Evolutionary conservation across 2,888 invertebrate species (phyloP).

Genomic region (Flexamia atlantica): DNA sequence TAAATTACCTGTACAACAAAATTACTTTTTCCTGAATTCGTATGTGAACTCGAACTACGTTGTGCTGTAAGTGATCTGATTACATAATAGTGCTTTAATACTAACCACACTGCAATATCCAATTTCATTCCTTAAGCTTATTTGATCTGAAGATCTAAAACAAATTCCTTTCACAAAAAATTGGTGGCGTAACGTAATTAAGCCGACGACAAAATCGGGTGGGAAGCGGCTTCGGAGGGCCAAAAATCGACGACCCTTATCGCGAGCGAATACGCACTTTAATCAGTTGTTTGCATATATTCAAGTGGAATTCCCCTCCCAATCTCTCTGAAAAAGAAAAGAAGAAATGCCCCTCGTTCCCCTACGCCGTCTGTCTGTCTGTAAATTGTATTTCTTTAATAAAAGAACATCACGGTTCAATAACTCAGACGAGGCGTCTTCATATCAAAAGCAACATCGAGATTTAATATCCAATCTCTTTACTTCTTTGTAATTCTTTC

Average conservation of each 20-base stretch:
- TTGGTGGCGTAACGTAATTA: too few relatives aligned
- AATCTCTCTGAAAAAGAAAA: background rate
- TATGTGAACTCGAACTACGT: too few relatives aligned
- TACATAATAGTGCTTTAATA: too few relatives aligned
- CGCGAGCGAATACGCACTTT: slow-evolving; percentile 26
- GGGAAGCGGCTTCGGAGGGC: background rate
- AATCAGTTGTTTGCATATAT: slow-evolving; percentile 56
- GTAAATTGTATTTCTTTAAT: slow-evolving; percentile 58
- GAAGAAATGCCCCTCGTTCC: slow-evolving; percentile 26
- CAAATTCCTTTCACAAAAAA: too few relatives aligned
- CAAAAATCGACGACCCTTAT: slow-evolving; percentile 50
- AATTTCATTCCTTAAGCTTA: too few relatives aligned
- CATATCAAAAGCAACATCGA: slow-evolving; percentile 46
- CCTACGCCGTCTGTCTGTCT: slow-evolving; percentile 17
- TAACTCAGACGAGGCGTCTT: slow-evolving; percentile 17
- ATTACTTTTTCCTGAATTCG: too few relatives aligned
- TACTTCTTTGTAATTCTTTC: slow-evolving; percentile 41
- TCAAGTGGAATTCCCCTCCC: slow-evolving; percentile 32
- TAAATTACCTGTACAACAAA: too few relatives aligned
- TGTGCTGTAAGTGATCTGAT: too few relatives aligned
- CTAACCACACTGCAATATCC: too few relatives aligned
- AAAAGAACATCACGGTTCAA: slow-evolving; percentile 58
- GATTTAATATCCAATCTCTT: slow-evolving; percentile 35
- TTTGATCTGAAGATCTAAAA: too few relatives aligned
- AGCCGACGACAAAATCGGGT: slow-evolving; percentile 5